Evolutionary conservation across 2,888 invertebrate species (phyloP).

Genomic region (Ferdinandea cuprea): DNA sequence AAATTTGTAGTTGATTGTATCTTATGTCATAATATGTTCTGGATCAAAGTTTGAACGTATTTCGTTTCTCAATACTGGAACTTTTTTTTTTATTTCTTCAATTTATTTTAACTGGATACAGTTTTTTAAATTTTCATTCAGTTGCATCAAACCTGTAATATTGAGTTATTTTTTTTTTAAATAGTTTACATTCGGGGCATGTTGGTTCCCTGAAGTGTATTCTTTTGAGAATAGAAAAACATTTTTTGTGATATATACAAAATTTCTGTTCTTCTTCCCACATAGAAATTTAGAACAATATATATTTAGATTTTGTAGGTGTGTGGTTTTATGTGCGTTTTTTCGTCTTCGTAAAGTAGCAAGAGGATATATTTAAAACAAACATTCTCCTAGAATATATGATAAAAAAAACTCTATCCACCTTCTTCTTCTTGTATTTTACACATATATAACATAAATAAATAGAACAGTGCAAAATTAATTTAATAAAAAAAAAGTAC

Average conservation of each 20-base stretch:
- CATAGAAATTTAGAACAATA: slow-evolving; percentile 67
- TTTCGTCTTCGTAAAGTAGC: slow-evolving; percentile 31
- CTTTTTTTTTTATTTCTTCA: background rate
- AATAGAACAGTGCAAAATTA: slow-evolving; percentile 49
- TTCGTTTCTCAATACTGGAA: background rate
- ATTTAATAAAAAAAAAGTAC: slow-evolving; percentile 28
- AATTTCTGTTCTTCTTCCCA: slow-evolving; percentile 48
- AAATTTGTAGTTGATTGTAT: slow-evolving; percentile 1
- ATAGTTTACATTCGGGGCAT: too few relatives aligned
- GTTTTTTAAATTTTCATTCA: background rate
- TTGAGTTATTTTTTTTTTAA: background rate
- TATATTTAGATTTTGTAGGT: slow-evolving; percentile 70
- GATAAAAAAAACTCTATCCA: slow-evolving; percentile 32
- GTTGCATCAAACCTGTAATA: background rate
- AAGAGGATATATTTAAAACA: slow-evolving; percentile 58
- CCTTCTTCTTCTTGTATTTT: slow-evolving; percentile 38
- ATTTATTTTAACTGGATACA: slow-evolving; percentile 11
- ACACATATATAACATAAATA: slow-evolving; percentile 32
- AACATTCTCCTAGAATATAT: slow-evolving; percentile 50
- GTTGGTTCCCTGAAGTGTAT: slow-evolving; percentile 16
- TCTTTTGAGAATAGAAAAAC: slow-evolving; percentile 19
- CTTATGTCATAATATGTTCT: slow-evolving; percentile 19
- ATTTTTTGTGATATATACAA: slow-evolving; percentile 11
- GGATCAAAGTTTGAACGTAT: slow-evolving; percentile 3
- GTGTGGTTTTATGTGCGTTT: slow-evolving; percentile 62